Base-by-base conservation (phyloP, 2,797 vertebrate species). In the Diglossa cyanea region DNA sequence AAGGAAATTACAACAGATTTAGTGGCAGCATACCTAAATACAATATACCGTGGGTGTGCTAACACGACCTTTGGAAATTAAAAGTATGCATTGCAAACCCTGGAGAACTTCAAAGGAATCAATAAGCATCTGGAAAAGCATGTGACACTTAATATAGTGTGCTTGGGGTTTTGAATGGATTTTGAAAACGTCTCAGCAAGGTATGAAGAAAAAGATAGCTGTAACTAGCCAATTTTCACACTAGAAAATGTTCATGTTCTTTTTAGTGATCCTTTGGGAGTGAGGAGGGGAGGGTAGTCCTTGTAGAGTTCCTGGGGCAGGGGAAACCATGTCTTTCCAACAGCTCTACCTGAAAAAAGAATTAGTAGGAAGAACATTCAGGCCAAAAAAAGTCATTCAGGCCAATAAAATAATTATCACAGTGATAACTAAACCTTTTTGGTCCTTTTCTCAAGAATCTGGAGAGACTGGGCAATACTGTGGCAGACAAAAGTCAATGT, bases 1-100 rank as follows among this genome's bases (percentile, higher is more conserved):
- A 57, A 79, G 55, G 61, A 85, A 91, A 85, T 95, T 63, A 8
- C 54, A 79, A 63, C 30, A 67, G 71, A 35, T 72, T 73, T 73
- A 67, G 66, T 73, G 86, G 44, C 39, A 51, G 25, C 21, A 16
- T 45, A 85, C 24, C 12, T 87, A 74, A 87, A 76, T 78, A 78
- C 0, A 0, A 45, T 84, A 45, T 28, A 70, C n/a, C 82, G 53
- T 0, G 10, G n/a, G 51, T 79, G 37, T 74, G 48, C 83, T 82
- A 92, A 87, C 57, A 57, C 0, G 1, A n/a, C 21, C 55, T 76
- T 74, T 82, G 81, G 73, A 85, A 89, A 66, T 78, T 76, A 79
- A 88, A 89, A 37, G 42, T 57, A 37, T 50, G 37, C 11, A 67
- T 39, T 15, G 8, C 44, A 82, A 81, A 85, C 26, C 24, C 31